phyloP scores from a whole-genome alignment of 1,140 invertebrate species.

The Holcopasites calliopsidis region DNA sequence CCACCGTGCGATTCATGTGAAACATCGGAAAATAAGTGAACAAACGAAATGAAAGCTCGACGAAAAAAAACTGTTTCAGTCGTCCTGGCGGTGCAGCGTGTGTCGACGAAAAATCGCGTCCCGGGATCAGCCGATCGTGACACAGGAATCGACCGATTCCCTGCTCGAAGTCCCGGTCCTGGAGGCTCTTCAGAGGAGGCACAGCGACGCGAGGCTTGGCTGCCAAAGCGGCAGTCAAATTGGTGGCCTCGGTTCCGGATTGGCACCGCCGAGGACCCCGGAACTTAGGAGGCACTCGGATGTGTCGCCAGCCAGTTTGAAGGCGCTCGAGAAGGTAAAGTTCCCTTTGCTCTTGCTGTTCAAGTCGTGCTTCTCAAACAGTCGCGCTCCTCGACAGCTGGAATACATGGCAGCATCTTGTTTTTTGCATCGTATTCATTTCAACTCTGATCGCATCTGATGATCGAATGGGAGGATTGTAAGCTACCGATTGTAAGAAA shows the following conservation, averaged over 20 bases:
- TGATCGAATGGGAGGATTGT: too few relatives aligned
- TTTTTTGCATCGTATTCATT: slow-evolving; percentile 11
- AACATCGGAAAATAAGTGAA: too few relatives aligned
- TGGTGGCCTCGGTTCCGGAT: slow-evolving; percentile 78
- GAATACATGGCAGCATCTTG: neutral
- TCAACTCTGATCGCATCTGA: neutral
- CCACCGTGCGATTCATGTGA: too few relatives aligned
- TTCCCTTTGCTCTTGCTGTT: neutral
- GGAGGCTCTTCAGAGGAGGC: slow-evolving; percentile 87
- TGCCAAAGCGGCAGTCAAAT: slow-evolving; percentile 75
- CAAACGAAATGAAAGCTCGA: slow-evolving; percentile 13
- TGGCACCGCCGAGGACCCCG: slow-evolving; percentile 88
- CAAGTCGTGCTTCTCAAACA: slow-evolving; percentile 1
- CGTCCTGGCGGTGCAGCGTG: slow-evolving; percentile 89
- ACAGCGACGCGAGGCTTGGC: slow-evolving; percentile 88
- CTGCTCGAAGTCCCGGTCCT: slow-evolving; percentile 88
- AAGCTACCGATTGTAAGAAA: neutral
- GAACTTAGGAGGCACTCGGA: slow-evolving; percentile 90
- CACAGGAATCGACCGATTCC: slow-evolving; percentile 89
- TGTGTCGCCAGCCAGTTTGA: slow-evolving; percentile 90
- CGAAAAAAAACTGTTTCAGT: slow-evolving; percentile 76
- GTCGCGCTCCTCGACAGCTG: neutral
- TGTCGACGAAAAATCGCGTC: slow-evolving; percentile 89
- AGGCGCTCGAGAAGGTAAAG: slow-evolving; percentile 90
- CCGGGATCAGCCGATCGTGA: slow-evolving; percentile 83